A percentile compares a stretch with the other conserved stretches of the same genome.
phyloP scores from a whole-genome alignment of 1,140 invertebrate species.

The Drosophila eugracilis region DNA sequence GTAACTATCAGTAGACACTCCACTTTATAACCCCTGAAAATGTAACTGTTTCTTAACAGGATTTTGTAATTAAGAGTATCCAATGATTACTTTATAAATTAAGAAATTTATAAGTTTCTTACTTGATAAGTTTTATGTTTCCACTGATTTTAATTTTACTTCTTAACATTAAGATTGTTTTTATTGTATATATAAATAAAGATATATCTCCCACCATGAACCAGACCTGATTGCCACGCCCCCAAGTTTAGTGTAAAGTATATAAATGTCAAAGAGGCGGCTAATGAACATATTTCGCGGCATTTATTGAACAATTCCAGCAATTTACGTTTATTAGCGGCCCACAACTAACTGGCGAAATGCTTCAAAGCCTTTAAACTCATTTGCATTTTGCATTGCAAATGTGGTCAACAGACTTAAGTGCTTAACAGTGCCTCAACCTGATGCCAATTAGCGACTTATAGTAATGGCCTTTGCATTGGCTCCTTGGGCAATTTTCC shows the following conservation, averaged over 20 bases:
- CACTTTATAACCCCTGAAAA: neutral
- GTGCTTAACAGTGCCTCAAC: constrained; percentile 37
- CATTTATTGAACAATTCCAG: constrained; percentile 71
- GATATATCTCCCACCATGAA: neutral
- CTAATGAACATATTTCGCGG: constrained; percentile 58
- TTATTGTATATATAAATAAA: too few relatives aligned
- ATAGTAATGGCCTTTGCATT: constrained; percentile 19
- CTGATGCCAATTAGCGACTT: constrained; percentile 58
- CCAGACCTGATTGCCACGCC: neutral
- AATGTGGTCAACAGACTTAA: constrained; percentile 25
- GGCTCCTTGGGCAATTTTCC: constrained; percentile 19
- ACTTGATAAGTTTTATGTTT: neutral
- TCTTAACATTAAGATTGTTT: too few relatives aligned
- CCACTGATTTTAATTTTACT: too few relatives aligned
- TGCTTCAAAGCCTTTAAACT: constrained; percentile 25
- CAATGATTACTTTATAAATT: neutral
- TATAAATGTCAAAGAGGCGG: constrained; percentile 60
- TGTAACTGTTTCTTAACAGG: constrained; percentile 3
- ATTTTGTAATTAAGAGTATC: constrained; percentile 3
- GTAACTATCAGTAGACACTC: neutral
- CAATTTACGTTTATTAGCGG: constrained; percentile 72
- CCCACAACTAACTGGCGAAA: constrained; percentile 45
- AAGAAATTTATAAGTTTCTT: neutral
- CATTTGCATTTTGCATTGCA: constrained; percentile 73
- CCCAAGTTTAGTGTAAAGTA: neutral